Percentiles rank a stretch among this genome's conserved stretches.
Evolutionary conservation across 2,888 invertebrate genomes (phyloP).

Genomic region (Eurytoma adleriae): DNA sequence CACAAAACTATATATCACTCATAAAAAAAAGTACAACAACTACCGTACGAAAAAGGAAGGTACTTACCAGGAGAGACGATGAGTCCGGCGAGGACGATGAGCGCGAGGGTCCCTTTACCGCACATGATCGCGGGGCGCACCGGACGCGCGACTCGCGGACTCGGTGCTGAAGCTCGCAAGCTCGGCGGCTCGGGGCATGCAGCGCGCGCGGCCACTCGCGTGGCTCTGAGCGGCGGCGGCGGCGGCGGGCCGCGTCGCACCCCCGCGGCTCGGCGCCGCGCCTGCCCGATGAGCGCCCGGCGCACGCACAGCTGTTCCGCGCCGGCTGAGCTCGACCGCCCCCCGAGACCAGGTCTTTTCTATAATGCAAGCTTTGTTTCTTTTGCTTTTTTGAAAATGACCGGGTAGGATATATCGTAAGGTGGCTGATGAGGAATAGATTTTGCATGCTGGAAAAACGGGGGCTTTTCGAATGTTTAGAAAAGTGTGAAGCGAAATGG

Average conservation of each 20-base stretch:
- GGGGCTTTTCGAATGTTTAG: no score
- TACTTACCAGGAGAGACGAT: constrained; percentile 9
- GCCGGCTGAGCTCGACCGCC: background rate
- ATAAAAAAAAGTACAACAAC: no score
- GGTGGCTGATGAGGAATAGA: no score
- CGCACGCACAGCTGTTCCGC: constrained; percentile 23
- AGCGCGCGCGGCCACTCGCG: constrained; percentile 70
- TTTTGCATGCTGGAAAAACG: no score
- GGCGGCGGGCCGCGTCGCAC: background rate
- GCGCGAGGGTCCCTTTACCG: background rate
- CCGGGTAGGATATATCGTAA: no score
- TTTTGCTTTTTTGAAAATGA: no score
- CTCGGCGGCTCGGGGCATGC: constrained; percentile 17
- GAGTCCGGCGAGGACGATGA: background rate
- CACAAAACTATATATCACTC: no score
- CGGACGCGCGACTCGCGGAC: constrained; percentile 3
- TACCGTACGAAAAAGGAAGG: no score
- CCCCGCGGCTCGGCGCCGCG: constrained; percentile 24
- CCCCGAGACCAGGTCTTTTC: no score
- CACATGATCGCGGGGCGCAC: constrained; percentile 15
- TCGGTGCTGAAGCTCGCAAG: constrained; percentile 32
- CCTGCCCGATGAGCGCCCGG: constrained; percentile 47
- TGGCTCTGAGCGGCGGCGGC: constrained; percentile 65
- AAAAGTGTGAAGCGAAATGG: no score
- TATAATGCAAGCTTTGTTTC: no score